Evolutionary conservation across 2,797 vertebrate species (phyloP).

Genomic region (Otolemur crassicaudatus): DNA sequence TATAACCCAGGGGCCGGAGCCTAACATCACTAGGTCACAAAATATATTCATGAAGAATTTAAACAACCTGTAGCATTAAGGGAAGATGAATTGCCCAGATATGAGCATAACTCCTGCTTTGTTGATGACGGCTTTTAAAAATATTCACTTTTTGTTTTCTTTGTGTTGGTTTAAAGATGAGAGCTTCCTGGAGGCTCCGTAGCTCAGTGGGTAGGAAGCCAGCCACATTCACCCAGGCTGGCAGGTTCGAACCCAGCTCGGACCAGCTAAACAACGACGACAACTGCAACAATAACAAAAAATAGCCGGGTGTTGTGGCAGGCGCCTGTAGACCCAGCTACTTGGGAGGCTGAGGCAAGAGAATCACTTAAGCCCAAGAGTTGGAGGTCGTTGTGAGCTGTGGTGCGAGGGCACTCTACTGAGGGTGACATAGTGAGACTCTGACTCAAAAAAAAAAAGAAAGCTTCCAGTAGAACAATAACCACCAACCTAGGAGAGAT

Average conservation of each 20-base stretch:
- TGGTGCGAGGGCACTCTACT: no score
- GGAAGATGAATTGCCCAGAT: not conserved
- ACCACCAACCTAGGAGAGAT: constrained; percentile 13
- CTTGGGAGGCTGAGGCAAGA: no score
- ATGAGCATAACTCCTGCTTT: not conserved
- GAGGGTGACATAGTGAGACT: no score
- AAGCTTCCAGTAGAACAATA: constrained; percentile 17
- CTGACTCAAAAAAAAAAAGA: not conserved
- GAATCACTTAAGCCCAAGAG: no score
- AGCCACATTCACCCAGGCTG: no score
- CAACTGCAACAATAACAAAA: no score
- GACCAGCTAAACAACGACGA: no score
- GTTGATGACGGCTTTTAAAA: not conserved
- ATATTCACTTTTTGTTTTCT: not conserved
- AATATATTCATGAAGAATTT: not conserved
- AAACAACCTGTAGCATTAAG: not conserved
- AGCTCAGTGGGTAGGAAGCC: no score
- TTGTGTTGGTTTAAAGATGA: constrained; percentile 40
- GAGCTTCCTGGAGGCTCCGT: not conserved
- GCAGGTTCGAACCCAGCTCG: no score
- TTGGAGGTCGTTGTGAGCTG: no score
- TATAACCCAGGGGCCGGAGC: not conserved
- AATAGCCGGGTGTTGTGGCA: no score
- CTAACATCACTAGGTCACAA: not conserved
- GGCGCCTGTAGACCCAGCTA: no score